These are phyloP conservation scores for Zaprionus lachaisei DNA, from an alignment of 1,140 invertebrate species.

Conservation along the genomic window DNA sequence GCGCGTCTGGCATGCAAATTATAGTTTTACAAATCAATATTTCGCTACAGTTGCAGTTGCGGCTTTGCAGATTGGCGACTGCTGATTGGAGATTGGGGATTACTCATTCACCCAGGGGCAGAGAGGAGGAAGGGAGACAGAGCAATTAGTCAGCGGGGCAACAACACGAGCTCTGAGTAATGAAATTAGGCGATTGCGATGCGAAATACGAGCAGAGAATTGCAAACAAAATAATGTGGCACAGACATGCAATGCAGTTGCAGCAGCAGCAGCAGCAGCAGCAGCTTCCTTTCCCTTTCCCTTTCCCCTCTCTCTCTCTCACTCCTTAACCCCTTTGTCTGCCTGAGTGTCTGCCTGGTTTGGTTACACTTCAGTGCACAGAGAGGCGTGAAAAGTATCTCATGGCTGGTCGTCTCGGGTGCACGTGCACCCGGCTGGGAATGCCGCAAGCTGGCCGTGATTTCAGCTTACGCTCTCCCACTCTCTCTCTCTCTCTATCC, in stretches of 20 bases:
- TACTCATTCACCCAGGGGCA: neutral
- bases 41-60: slow-evolving; percentile 20
- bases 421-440: slow-evolving; percentile 62
- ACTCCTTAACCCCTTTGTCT: neutral
- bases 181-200: slow-evolving; percentile 30
- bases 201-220: slow-evolving; percentile 18
- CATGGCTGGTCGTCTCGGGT: slow-evolving; percentile 19
- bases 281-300: neutral
- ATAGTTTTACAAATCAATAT: slow-evolving; percentile 51
- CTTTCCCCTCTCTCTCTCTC: no score
- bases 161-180: slow-evolving; percentile 41
- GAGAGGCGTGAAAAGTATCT: slow-evolving; percentile 43
- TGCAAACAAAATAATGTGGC: slow-evolving; percentile 54
- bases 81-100: neutral
- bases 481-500: neutral
- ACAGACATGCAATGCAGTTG: slow-evolving; percentile 60
- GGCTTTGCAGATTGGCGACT: neutral
- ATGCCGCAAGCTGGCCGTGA: slow-evolving; percentile 68
- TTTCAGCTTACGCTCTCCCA: slow-evolving; percentile 29
- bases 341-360: neutral
- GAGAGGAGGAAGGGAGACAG: neutral
- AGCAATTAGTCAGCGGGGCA: slow-evolving; percentile 42
- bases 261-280: slow-evolving; percentile 16
- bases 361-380: slow-evolving; percentile 35
- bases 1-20: slow-evolving; percentile 24